A percentile compares a stretch with the other conserved stretches of the same genome.
These are phyloP conservation scores for Garrulus glandarius DNA, from an alignment of 2,797 vertebrate species.

Conservation along the genomic window DNA sequence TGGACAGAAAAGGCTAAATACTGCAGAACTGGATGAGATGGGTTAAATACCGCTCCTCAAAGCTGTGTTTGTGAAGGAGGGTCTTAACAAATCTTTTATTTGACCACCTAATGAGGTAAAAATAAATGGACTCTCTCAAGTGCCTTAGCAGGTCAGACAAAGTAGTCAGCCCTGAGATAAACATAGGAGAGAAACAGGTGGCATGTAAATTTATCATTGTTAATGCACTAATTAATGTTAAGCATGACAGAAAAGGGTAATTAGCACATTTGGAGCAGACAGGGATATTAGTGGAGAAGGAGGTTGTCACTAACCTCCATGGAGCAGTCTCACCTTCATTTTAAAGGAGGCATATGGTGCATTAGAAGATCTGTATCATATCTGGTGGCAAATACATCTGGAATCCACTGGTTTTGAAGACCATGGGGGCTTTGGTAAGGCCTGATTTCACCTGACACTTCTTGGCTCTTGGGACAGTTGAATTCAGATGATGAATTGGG, in stretches of 20 bases:
- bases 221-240: neutral
- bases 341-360: neutral
- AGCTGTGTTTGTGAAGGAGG: neutral
- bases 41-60: neutral
- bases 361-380: neutral
- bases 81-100: neutral
- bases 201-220: neutral
- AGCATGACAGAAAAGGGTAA: neutral
- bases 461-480: neutral
- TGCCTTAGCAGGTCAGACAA: neutral
- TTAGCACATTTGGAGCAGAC: neutral
- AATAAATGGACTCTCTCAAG: neutral
- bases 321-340: neutral
- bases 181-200: neutral
- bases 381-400: neutral
- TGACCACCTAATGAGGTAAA: neutral
- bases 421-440: neutral
- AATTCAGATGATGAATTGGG: neutral
- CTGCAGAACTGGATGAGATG: neutral
- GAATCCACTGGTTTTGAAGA: neutral
- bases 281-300: neutral
- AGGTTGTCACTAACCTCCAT: neutral
- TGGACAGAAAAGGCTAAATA: neutral
- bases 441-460: neutral
- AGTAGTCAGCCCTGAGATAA: neutral